Base-by-base conservation (phyloP, 2,888 invertebrate species). In the Pemphredon lugubris region DNA sequence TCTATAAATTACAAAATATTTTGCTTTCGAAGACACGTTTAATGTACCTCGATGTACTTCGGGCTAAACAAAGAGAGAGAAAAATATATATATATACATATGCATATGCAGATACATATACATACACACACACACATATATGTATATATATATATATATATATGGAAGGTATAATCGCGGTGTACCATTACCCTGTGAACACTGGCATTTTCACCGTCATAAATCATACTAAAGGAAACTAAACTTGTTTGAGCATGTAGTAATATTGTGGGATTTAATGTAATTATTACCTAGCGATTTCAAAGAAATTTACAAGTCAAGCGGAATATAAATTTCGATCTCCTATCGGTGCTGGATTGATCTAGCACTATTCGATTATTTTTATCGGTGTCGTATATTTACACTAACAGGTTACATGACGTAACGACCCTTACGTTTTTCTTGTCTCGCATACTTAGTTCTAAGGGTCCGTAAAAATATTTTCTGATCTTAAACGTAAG, bases 391-490 rank as follows among this genome's bases (percentile, higher is more conserved):
- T 44, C 39, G 48, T 21, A 44, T 80, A 80, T 80, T 77, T 80
- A 80, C 80, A 80, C 70, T 75, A 77, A 75, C 69, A 69, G 39
- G 69, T 75, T 73, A 73, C 68, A 48, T 23, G 32, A 59, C 44
- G 65, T 66, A 63, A 77, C 60, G 40, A 63, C 39, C 59, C 47
- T 54, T 69, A 74, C 47, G 65, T 74, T 72, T 50, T 61, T n/a
- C n/a, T n/a, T 21, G 37, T 55, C 32, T 42, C 9, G 4, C 44
- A 40, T 23, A 40, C 37, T 77, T 66, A 66, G 39, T 32, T 47
- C 61, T 61, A 65, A 59, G 26, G 30, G 21, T 78, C 53, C 79
- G 76, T 78, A 82, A 81, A 82, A 82, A 82, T 82, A 82, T 71
- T 72, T 78, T 82, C 63, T 78, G 68, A 68, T 61, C 63, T 63